Base-by-base conservation (phyloP, 2,113 vertebrate species). In the Eonycteris spelaea region DNA sequence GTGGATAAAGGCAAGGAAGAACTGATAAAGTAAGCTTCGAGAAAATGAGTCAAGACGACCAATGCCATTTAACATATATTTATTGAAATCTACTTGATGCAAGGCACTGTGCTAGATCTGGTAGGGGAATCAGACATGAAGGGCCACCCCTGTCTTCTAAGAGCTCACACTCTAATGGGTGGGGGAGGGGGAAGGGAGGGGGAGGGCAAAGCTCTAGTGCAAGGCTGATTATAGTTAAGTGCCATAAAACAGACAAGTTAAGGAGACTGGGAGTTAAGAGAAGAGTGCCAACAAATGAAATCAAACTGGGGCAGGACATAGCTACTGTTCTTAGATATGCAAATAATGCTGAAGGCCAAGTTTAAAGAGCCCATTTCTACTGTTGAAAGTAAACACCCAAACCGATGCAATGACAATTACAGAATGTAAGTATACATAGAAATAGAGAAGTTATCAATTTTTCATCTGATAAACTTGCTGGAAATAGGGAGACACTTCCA, bases 101-200 rank as follows among this genome's bases (percentile, higher is more conserved):
- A 98, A 98, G 97, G 97, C 97, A 98, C 97, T 98, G 96, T 97
- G 97, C 97, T 97, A 94, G 96, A 85, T 97, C 88, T 88, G 96
- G 96, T 78, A 88, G 91, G 95, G 94, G 61, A 90, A n/a, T 87
- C 67, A 80, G 83, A 97, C 79, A 80, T 6, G 74, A 95, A 90
- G 88, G 92, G 78, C 40, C 90, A 68, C 92, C 92, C 90, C 97
- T 97, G 97, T 92, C 96, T 97, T 95, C 95, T 95, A 94, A 96
- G 97, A 97, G 97, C 96, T 96, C 97, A 97, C 96, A 97, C 82
- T 96, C 94, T 96, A 97, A 70, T 1, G 30, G 38, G 22, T n/a
- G 87, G 61, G 65, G 85, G 45, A 13, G 45, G 45, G 45, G 12
- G 45, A 7, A 45, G 33, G 90, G 9, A 33, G 53, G 9, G 38